Evolutionary conservation across 2,113 vertebrate genomes (phyloP).

Genomic region (Rhinichthys klamathensis): DNA sequence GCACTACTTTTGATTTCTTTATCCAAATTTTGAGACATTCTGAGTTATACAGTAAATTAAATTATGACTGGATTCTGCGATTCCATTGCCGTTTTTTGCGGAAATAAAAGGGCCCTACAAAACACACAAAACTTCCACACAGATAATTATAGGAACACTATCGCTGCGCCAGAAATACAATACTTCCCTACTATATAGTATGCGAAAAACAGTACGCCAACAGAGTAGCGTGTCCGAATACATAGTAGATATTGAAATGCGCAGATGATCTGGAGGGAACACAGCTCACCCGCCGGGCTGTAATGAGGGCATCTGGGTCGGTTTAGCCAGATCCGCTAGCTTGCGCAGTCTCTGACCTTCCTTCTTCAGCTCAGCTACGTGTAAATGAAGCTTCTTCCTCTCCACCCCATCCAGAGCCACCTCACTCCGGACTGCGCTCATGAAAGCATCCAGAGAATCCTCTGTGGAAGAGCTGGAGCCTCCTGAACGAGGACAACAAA

Average conservation of each 20-base stretch:
- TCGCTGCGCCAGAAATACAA: no score
- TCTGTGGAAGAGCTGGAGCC: constrained; percentile 78
- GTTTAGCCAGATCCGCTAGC: constrained; percentile 89
- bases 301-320: constrained; percentile 87
- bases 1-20: no score
- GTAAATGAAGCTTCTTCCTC: constrained; percentile 90
- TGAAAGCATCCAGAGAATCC: constrained; percentile 94
- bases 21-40: no score
- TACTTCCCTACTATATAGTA: no score
- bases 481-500: constrained; percentile 65
- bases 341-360: constrained; percentile 87
- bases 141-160: no score
- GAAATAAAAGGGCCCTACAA: no score
- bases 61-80: no score
- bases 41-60: no score
- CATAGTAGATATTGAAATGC: neutral
- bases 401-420: constrained; percentile 83
- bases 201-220: no score
- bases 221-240: no score
- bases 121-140: no score
- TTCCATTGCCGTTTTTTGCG: no score
- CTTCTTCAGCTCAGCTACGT: constrained; percentile 84
- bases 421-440: constrained; percentile 87
- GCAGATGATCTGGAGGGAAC: neutral
- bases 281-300: constrained; percentile 76